A percentile compares a stretch with the other conserved stretches of the same genome.
phyloP scores from a whole-genome alignment of 1,140 invertebrate species.

The Drosophila melanica region DNA sequence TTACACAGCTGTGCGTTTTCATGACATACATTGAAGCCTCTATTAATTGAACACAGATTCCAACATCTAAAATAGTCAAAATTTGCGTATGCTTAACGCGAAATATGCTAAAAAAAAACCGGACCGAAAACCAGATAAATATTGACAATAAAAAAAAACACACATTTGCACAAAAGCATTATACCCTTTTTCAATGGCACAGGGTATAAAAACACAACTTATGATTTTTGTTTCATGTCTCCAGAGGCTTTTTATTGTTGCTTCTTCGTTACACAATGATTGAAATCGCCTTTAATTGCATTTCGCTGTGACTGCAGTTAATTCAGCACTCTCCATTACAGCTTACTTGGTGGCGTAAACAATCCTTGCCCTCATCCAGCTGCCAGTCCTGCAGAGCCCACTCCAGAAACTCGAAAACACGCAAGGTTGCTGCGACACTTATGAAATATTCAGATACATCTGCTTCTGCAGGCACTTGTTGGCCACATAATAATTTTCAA shows the following conservation, averaged over 20 bases:
- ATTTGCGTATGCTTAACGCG: too few relatives aligned
- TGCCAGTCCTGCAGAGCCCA: constrained; percentile 24
- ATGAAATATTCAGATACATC: constrained; percentile 32
- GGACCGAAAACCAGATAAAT: too few relatives aligned
- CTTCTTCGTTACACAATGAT: constrained; percentile 3
- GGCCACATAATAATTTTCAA: constrained; percentile 34
- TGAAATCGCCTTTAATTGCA: constrained; percentile 31
- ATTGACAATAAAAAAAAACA: background rate
- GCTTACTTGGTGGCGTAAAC: constrained; percentile 52
- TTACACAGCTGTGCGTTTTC: too few relatives aligned
- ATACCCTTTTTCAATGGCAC: too few relatives aligned
- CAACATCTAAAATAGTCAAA: too few relatives aligned
- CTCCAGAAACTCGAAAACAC: constrained; percentile 19
- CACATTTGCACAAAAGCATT: too few relatives aligned
- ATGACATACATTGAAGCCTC: too few relatives aligned
- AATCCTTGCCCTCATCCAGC: constrained; percentile 61
- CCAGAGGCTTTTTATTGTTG: background rate
- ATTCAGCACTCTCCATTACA: constrained; percentile 10
- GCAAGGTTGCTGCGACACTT: constrained; percentile 41
- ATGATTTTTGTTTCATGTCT: background rate
- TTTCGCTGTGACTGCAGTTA: constrained; percentile 21
- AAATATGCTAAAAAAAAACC: too few relatives aligned
- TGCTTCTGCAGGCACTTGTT: constrained; percentile 29
- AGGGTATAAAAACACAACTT: constrained; percentile 2
- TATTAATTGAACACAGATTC: background rate